These are phyloP conservation scores for Laspeyria flexula DNA, from an alignment of 2,888 invertebrate genomes.

Conservation along the genomic window DNA sequence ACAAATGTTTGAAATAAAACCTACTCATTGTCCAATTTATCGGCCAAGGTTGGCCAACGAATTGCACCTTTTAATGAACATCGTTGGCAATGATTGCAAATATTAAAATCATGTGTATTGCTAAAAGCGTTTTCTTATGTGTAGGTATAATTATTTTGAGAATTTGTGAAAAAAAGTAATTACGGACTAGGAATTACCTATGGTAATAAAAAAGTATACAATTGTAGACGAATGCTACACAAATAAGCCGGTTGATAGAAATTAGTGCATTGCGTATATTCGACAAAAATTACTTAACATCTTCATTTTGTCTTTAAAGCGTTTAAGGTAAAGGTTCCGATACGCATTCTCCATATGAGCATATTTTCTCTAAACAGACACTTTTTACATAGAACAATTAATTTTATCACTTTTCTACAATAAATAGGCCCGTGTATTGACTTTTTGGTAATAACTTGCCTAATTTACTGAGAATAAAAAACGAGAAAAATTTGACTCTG, in stretches of 20 bases:
- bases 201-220: conserved; percentile 15
- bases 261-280: too few relatives aligned
- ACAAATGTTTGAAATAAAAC: conserved; percentile 14
- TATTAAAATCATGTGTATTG: conserved; percentile 13
- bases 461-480: too few relatives aligned
- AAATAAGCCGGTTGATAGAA: neutral
- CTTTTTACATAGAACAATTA: too few relatives aligned
- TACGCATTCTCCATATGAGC: too few relatives aligned
- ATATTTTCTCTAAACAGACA: too few relatives aligned
- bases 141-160: conserved; percentile 23
- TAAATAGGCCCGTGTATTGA: too few relatives aligned
- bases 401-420: too few relatives aligned
- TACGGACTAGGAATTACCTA: conserved; percentile 36
- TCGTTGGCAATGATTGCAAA: conserved; percentile 27
- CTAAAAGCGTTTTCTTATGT: conserved; percentile 26
- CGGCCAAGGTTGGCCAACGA: neutral
- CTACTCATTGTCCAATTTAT: neutral
- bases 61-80: conserved; percentile 7
- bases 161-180: conserved; percentile 25
- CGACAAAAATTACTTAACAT: too few relatives aligned
- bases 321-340: too few relatives aligned
- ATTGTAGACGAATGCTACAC: neutral
- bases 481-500: too few relatives aligned
- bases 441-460: too few relatives aligned
- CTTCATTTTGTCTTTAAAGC: too few relatives aligned